These are phyloP conservation scores for Hermodice carunculata DNA, from an alignment of 2,888 invertebrate species.

Conservation along the genomic window DNA sequence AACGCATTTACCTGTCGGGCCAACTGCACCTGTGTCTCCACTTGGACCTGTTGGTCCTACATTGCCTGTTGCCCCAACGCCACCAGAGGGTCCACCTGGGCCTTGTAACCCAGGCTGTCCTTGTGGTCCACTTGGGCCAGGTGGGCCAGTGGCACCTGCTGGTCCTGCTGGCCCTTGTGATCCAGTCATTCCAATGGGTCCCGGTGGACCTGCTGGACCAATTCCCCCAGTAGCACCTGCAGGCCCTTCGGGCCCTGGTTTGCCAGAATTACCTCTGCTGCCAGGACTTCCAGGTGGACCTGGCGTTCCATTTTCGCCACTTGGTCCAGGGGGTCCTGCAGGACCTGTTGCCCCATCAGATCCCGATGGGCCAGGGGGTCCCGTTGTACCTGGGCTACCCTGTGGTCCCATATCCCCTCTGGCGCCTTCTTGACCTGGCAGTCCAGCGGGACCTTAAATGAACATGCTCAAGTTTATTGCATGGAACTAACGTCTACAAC, in stretches of 20 bases:
- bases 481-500: no score
- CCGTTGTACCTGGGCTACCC: neutral
- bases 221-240: conserved; percentile 1
- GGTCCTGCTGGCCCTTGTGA: no score
- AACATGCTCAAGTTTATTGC: no score
- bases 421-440: conserved; percentile 4
- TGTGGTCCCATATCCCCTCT: no score
- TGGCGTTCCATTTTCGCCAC: neutral
- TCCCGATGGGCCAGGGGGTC: neutral
- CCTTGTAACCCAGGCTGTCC: conserved; percentile 6
- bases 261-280: neutral
- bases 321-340: neutral
- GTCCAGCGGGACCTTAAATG: conserved; percentile 19
- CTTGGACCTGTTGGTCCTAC: conserved; percentile 19
- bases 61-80: conserved; percentile 10
- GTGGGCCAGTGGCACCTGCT: no score
- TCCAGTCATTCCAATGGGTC: conserved; percentile 7
- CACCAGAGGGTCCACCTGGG: neutral
- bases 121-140: no score
- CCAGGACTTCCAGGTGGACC: neutral
- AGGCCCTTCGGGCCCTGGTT: neutral
- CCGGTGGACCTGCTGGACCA: conserved; percentile 13
- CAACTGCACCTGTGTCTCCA: no score
- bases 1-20: no score
- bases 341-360: conserved; percentile 6